These are phyloP conservation scores for Meloidogyne exigua DNA, from an alignment of 1,140 invertebrate species.

Conservation along the genomic window DNA sequence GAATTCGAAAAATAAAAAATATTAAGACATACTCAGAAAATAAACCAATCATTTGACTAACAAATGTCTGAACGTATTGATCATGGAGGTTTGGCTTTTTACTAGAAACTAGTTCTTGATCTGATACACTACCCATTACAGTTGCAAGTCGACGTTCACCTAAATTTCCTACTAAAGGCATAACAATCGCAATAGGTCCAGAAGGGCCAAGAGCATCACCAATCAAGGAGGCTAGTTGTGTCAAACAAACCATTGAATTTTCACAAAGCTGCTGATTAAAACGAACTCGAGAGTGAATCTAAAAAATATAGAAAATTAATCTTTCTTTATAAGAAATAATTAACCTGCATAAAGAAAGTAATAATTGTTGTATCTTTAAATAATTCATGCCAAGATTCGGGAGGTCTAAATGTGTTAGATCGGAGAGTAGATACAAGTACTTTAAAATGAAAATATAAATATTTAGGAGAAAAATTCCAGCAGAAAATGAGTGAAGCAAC, in stretches of 20 bases:
- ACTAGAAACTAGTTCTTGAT: background rate
- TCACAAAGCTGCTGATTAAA: slow-evolving; percentile 28
- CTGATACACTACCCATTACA: slow-evolving; percentile 2
- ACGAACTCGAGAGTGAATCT: slow-evolving; percentile 29
- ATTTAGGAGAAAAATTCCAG: slow-evolving; percentile 39
- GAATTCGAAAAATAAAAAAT: too few species aligned
- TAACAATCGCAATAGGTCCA: slow-evolving; percentile 23
- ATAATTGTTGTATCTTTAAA: slow-evolving; percentile 34
- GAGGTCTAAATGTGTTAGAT: slow-evolving; percentile 28
- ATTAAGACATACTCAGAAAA: slow-evolving; percentile 26
- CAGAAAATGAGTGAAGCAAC: slow-evolving; percentile 31
- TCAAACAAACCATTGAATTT: slow-evolving; percentile 33
- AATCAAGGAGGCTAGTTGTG: slow-evolving; percentile 33
- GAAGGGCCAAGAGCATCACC: slow-evolving; percentile 23
- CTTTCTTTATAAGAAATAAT: background rate
- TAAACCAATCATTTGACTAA: slow-evolving; percentile 14
- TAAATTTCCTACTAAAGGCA: slow-evolving; percentile 12
- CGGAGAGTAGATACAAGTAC: slow-evolving; percentile 11
- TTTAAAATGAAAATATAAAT: slow-evolving; percentile 22
- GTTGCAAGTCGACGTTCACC: slow-evolving; percentile 19
- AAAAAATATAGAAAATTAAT: background rate
- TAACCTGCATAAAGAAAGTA: slow-evolving; percentile 34
- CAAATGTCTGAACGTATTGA: slow-evolving; percentile 28
- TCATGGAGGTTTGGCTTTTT: slow-evolving; percentile 15
- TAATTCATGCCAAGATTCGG: slow-evolving; percentile 25